Base-by-base conservation (phyloP, 2,888 invertebrate genomes). In the Xestia c-nigrum region DNA sequence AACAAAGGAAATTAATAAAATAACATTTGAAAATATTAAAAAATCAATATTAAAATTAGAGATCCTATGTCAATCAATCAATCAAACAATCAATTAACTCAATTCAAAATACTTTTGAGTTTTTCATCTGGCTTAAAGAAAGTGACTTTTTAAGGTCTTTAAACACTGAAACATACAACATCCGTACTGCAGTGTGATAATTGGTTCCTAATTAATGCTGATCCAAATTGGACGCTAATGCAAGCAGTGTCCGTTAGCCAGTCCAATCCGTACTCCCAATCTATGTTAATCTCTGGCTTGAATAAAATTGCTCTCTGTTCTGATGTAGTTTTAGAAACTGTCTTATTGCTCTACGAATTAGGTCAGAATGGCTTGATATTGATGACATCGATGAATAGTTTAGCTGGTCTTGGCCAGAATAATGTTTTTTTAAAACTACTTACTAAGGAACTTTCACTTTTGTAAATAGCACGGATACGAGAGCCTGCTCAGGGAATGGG, bases 221-320 rank as follows among this genome's bases (percentile, higher is more conserved):
- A 72, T 81, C 57, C 65, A 71, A 81, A 81, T 80, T 68, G 73
- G 57, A 57, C 10, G 40, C 24, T 69, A 85, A 72, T 76, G 68
- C 68, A 65, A 73, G 55, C 68, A 79, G 50, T 63, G 65, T 50
- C 40, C 71, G 50, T 78, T 64, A 73, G 67, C 43, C 40, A 55
- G 75, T 43, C 74, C 71, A n/a, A 10, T 55, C n/a, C 55, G 71
- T 14, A 68, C 67, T 65, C 57, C 40, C 9, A 74, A 80, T 76
- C 74, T 74, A 69, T 65, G 85, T 66, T 82, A 85, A 85, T 82
- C 83, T 74, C 65, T 70, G 31, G 65, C 50, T 74, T 65, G 71
- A 76, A 76, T 84, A 76, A 80, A 84, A 74, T 83, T 74, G 73
- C 57, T 43, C 38, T 69, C 40, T 50, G 50, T 72, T 63, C 64